Evolutionary conservation across 2,888 invertebrate genomes (phyloP).

Genomic region (Aradus depressus): DNA sequence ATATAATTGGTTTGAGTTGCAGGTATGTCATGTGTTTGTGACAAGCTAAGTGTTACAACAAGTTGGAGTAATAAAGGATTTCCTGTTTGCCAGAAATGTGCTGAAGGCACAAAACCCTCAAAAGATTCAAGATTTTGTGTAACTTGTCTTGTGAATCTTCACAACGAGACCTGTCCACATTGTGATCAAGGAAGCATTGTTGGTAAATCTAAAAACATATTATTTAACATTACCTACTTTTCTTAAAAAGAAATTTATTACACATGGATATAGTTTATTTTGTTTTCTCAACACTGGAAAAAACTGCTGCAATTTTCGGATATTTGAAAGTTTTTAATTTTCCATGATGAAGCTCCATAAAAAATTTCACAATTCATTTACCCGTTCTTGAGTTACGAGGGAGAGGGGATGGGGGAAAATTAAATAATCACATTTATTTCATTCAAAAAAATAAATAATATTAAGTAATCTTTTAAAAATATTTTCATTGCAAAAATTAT

Average conservation of each 20-base stretch:
- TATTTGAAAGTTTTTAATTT: no score
- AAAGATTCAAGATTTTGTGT: constrained; percentile 36
- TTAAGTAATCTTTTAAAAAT: no score
- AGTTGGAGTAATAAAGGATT: constrained; percentile 24
- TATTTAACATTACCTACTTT: no score
- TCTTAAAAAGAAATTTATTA: constrained; percentile 15
- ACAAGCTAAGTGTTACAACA: constrained; percentile 35
- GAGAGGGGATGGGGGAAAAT: no score
- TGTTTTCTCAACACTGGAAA: background rate
- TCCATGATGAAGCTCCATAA: no score
- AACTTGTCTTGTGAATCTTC: constrained; percentile 32
- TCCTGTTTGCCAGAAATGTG: constrained; percentile 36
- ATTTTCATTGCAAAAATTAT: no score
- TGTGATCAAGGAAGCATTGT: constrained; percentile 4
- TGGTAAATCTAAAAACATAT: constrained; percentile 11
- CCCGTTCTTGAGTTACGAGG: no score
- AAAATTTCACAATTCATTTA: no score
- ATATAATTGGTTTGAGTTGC: constrained; percentile 15
- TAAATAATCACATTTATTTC: no score
- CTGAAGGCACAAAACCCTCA: constrained; percentile 34
- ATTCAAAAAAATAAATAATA: no score
- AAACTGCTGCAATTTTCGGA: no score
- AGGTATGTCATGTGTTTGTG: constrained; percentile 43
- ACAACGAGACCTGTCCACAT: constrained; percentile 6
- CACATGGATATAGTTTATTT: background rate